Evolutionary conservation across 2,888 invertebrate species (phyloP).

Genomic region (Acholoe squamosa): DNA sequence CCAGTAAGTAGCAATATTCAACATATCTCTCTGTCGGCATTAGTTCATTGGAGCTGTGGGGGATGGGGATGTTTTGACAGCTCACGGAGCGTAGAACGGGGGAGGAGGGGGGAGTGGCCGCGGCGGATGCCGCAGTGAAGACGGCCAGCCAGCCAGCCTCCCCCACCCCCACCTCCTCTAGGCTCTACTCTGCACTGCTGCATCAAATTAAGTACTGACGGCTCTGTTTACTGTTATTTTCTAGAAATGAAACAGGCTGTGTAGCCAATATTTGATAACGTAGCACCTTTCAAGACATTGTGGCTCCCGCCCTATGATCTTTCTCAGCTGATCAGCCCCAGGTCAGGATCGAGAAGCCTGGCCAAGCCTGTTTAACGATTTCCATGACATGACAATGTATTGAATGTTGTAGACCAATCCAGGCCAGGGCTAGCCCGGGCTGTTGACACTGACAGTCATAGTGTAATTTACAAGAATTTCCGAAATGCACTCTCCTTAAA

Average conservation of each 20-base stretch:
- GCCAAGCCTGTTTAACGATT: too few species aligned
- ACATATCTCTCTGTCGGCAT: neutral
- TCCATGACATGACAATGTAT: too few species aligned
- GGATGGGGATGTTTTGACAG: constrained; percentile 48
- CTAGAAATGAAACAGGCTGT: neutral
- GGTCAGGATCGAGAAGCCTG: too few species aligned
- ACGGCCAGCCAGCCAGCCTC: neutral
- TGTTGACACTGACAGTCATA: too few species aligned
- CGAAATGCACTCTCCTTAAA: too few species aligned
- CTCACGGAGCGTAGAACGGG: neutral
- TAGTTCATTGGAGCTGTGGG: neutral
- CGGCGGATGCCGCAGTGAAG: constrained; percentile 2
- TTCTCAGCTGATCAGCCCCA: too few species aligned
- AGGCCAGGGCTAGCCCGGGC: too few species aligned
- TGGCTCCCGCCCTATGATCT: too few species aligned
- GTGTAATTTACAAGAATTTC: too few species aligned
- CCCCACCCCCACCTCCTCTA: too few species aligned
- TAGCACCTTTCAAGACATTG: too few species aligned
- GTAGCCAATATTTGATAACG: neutral
- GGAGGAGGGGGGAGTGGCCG: constrained; percentile 60
- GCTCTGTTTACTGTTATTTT: neutral
- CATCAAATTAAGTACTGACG: neutral
- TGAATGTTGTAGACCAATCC: too few species aligned
- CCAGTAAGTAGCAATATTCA: constrained; percentile 92
- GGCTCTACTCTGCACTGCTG: constrained; percentile 4